Percentiles rank a stretch among this genome's conserved stretches.
Conservation (phyloP, 1,140 invertebrate genomes). For the Sitobion miscanthi region DNA sequence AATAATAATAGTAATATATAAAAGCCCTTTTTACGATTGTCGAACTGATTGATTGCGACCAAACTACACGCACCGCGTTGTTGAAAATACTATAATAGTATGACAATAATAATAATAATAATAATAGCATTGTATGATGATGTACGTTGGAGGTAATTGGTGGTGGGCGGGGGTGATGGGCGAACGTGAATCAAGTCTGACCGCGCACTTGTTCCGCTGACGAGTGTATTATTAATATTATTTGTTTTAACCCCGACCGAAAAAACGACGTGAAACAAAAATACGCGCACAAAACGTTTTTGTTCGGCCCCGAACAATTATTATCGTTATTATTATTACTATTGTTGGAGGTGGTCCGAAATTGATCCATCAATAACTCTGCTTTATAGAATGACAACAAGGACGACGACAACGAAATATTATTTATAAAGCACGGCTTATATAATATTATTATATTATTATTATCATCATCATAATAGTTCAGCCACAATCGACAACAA, state of each 20-base stretch:
- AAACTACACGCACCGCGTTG: not conserved
- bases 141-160: not conserved
- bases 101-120: not conserved
- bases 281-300: not conserved
- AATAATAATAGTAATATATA: not conserved
- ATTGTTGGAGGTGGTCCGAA: not conserved
- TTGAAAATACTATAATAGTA: not conserved
- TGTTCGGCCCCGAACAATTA: not conserved
- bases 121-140: not conserved
- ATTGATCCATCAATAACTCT: slow-evolving; percentile 20
- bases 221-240: slow-evolving; percentile 37
- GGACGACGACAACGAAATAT: not conserved
- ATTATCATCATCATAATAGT: not conserved
- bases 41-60: slow-evolving; percentile 50
- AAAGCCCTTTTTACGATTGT: slow-evolving; percentile 36
- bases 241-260: not conserved
- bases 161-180: not conserved
- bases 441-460: not conserved
- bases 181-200: not conserved
- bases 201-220: not conserved
- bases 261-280: not conserved
- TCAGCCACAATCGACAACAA: slow-evolving; percentile 1
- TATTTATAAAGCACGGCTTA: not conserved
- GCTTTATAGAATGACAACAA: not conserved
- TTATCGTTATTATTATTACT: not conserved